phyloP scores from a whole-genome alignment of 1,140 invertebrate species.

The Pristionchus pacificus region DNA sequence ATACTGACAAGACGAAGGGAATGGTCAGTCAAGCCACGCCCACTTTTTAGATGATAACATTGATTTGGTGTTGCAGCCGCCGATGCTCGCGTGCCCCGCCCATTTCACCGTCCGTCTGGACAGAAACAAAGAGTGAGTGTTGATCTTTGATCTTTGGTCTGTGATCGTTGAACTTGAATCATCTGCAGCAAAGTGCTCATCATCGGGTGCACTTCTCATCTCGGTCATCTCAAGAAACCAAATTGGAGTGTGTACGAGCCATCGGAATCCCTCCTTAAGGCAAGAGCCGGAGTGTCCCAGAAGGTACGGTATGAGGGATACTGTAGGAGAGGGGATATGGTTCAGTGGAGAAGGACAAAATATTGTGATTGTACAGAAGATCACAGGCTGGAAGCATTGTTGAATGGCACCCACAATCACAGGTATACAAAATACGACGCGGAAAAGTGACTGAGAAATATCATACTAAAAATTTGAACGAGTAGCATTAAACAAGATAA shows the following conservation, averaged over 20 bases:
- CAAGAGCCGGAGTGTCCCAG: too few relatives aligned
- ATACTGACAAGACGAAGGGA: background rate
- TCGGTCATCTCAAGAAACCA: background rate
- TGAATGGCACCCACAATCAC: too few relatives aligned
- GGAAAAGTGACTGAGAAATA: too few relatives aligned
- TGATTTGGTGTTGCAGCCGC: background rate
- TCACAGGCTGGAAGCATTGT: too few relatives aligned
- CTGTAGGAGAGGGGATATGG: too few relatives aligned
- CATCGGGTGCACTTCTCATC: background rate
- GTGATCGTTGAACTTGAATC: background rate
- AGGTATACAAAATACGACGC: too few relatives aligned
- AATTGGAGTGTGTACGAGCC: background rate
- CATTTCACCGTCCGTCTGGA: background rate
- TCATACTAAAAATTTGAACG: too few relatives aligned
- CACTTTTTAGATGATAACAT: background rate
- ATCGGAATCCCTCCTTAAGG: too few relatives aligned
- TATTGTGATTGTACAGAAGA: too few relatives aligned
- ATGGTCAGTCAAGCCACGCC: background rate
- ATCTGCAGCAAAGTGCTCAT: background rate
- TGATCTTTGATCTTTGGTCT: background rate
- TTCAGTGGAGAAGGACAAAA: too few relatives aligned
- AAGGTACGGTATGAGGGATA: too few relatives aligned
- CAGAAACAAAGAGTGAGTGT: background rate
- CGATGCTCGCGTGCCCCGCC: background rate
- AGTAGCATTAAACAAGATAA: too few relatives aligned